Evolutionary conservation across 1,140 invertebrate genomes (phyloP).

Genomic region (Dryas iulia): DNA sequence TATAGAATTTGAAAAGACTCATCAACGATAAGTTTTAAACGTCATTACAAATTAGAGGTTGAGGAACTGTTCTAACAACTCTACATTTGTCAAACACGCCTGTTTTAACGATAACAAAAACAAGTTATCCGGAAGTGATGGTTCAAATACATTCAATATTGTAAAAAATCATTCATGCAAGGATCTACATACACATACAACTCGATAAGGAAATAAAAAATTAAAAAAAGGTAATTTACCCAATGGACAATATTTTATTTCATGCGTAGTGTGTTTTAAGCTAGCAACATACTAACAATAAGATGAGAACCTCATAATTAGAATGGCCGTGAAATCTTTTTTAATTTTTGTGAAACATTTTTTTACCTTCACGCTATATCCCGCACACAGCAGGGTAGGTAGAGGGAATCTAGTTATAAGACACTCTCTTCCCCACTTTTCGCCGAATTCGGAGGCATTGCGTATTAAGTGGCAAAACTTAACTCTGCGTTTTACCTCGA

Average conservation of each 20-base stretch:
- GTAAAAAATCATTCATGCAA: conserved; percentile 14
- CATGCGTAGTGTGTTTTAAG: background rate
- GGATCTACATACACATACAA: background rate
- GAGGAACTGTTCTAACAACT: background rate
- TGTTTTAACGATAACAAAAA: background rate
- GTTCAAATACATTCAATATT: conserved; percentile 14
- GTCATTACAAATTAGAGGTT: background rate
- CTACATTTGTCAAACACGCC: background rate
- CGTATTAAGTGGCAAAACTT: too few species aligned
- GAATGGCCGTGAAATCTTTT: background rate
- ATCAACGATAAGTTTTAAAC: background rate
- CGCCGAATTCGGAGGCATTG: too few species aligned
- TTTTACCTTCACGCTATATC: too few species aligned
- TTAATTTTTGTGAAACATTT: too few species aligned
- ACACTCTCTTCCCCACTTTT: too few species aligned
- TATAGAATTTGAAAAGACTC: too few species aligned
- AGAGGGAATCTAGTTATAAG: too few species aligned
- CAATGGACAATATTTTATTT: background rate
- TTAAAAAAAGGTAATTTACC: background rate
- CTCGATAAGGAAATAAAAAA: background rate
- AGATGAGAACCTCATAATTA: background rate
- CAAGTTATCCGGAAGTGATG: conserved; percentile 6
- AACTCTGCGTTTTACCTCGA: too few species aligned
- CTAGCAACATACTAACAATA: background rate
- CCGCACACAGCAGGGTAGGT: too few species aligned